phyloP scores from a whole-genome alignment of 2,113 vertebrate genomes.

The Nycticebus coucang region DNA sequence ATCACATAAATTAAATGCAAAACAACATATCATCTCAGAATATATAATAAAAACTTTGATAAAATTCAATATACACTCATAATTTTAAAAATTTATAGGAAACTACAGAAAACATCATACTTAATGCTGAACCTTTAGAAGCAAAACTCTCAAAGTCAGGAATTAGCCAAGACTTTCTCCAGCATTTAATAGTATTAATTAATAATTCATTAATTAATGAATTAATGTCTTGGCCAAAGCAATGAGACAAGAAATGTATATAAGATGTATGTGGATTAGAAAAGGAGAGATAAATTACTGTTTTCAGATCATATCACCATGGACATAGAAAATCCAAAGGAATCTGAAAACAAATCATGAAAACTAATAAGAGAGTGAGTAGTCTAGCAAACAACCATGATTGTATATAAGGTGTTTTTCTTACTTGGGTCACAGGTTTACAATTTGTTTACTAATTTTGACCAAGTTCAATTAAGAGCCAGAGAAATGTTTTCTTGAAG shows the following conservation, averaged over 20 bases:
- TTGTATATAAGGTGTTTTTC: not conserved
- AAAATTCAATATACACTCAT: not conserved
- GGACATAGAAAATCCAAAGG: not conserved
- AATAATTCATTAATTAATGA: not conserved
- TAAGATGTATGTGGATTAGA: not conserved
- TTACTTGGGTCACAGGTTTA: not conserved
- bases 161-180: not conserved
- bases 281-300: not conserved
- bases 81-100: constrained; percentile 1
- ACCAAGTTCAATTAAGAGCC: not conserved
- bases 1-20: not conserved
- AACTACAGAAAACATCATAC: not conserved
- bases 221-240: not conserved
- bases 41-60: not conserved
- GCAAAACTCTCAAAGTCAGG: not conserved
- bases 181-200: not conserved
- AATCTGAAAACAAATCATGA: not conserved
- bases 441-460: constrained; percentile 6
- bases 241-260: not conserved
- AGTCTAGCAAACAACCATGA: not conserved
- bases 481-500: not conserved
- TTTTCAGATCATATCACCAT: not conserved
- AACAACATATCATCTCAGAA: not conserved
- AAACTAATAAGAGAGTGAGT: not conserved
- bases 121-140: not conserved